phyloP scores from a whole-genome alignment of 2,888 invertebrate species.

The Rhorus exstirpatorius region DNA sequence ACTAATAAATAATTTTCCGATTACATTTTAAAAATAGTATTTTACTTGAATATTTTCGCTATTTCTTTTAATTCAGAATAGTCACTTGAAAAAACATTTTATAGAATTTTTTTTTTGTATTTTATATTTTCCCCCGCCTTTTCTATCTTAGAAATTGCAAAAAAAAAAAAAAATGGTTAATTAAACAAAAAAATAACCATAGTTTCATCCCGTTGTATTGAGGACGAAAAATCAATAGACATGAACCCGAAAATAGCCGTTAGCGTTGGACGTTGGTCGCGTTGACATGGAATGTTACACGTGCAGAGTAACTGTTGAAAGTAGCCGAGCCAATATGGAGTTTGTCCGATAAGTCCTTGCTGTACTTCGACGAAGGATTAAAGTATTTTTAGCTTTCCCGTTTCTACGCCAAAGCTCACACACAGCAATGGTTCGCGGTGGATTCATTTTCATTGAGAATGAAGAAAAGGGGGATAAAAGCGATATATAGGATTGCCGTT shows the following conservation, averaged over 20 bases:
- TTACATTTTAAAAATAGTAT: too few relatives aligned
- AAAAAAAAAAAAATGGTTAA: background rate
- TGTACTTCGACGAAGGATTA: constrained; percentile 61
- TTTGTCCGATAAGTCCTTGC: constrained; percentile 65
- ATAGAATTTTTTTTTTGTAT: too few relatives aligned
- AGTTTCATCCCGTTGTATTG: too few relatives aligned
- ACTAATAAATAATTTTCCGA: too few relatives aligned
- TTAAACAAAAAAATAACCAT: background rate
- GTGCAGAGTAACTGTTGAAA: background rate
- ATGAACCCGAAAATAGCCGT: background rate
- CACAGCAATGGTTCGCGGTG: background rate
- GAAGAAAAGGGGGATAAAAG: constrained; percentile 38
- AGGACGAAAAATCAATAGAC: too few relatives aligned
- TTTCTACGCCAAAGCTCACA: background rate
- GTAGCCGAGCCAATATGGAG: constrained; percentile 35
- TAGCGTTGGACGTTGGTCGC: background rate
- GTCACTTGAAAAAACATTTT: too few relatives aligned
- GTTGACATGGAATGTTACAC: background rate
- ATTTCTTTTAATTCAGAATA: too few relatives aligned
- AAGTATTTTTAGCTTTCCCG: constrained; percentile 57
- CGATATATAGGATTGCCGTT: constrained; percentile 9
- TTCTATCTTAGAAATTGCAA: background rate
- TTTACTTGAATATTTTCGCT: too few relatives aligned
- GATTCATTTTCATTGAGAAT: constrained; percentile 39
- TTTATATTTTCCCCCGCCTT: too few relatives aligned